phyloP scores from a whole-genome alignment of 2,797 vertebrate genomes.

The Eulemur albifrons region DNA sequence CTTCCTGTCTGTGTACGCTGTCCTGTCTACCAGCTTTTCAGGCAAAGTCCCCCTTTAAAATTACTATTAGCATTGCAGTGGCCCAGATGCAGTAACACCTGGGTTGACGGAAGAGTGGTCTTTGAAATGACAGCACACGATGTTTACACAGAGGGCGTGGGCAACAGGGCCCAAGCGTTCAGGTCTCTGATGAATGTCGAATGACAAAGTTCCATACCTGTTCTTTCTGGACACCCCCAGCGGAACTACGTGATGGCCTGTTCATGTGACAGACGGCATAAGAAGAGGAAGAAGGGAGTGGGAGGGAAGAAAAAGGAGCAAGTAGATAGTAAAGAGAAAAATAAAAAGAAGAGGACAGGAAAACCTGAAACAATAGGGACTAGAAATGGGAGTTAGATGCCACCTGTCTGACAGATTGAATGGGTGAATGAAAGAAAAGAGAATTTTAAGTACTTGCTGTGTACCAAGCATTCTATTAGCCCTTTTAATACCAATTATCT shows the following conservation, averaged over 20 bases:
- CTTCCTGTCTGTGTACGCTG: background rate
- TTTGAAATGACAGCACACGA: background rate
- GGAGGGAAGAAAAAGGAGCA: background rate
- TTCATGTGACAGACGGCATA: background rate
- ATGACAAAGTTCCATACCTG: background rate
- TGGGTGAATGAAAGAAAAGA: background rate
- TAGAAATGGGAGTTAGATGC: background rate
- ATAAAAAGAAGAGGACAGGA: background rate
- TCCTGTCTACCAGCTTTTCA: background rate
- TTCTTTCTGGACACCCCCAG: background rate
- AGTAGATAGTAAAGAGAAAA: background rate
- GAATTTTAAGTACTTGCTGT: background rate
- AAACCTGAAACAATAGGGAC: background rate
- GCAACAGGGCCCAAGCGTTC: background rate
- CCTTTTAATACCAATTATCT: background rate
- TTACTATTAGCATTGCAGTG: background rate
- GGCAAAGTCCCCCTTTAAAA: background rate
- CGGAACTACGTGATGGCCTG: background rate
- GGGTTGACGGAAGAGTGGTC: background rate
- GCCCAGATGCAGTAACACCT: background rate
- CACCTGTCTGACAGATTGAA: background rate
- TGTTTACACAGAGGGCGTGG: background rate
- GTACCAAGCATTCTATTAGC: background rate
- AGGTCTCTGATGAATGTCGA: background rate
- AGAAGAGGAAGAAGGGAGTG: background rate